Percentiles rank a stretch among this genome's conserved stretches.
Conservation (phyloP, 2,797 vertebrate species). For the Sphenopsis melanotis region DNA sequence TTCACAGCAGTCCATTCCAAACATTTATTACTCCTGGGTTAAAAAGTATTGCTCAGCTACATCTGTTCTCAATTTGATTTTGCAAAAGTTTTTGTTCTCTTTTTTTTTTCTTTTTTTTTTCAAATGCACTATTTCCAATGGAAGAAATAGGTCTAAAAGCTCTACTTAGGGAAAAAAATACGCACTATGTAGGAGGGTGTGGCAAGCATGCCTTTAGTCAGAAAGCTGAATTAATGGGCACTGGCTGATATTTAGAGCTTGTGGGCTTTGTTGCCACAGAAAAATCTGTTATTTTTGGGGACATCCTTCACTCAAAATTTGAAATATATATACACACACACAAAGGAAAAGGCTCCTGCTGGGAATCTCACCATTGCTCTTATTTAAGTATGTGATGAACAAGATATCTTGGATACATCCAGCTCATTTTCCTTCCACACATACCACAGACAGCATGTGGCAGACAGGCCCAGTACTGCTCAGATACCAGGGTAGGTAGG, state of each 20-base stretch:
- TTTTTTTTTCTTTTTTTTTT: background rate
- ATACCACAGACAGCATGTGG: background rate
- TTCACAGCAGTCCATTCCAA: slow-evolving; percentile 69
- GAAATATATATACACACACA: background rate
- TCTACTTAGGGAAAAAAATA: background rate
- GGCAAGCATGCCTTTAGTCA: background rate
- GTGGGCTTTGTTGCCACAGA: background rate
- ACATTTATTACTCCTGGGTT: slow-evolving; percentile 69
- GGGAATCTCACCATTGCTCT: background rate
- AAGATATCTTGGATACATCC: background rate
- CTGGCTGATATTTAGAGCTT: background rate
- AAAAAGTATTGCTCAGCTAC: slow-evolving; percentile 60
- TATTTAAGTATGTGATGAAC: background rate
- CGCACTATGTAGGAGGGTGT: background rate
- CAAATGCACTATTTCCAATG: background rate
- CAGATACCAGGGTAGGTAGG: background rate
- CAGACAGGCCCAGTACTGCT: background rate
- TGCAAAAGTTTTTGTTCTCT: background rate
- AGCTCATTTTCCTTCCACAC: background rate
- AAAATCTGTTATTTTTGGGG: background rate
- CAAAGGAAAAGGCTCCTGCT: background rate
- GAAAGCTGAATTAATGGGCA: background rate
- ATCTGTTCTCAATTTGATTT: slow-evolving; percentile 68
- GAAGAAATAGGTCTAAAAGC: slow-evolving; percentile 7
- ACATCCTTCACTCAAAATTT: background rate